Conservation (phyloP, 2,797 vertebrate genomes). For the Sternarchorhynchus goeldii region DNA sequence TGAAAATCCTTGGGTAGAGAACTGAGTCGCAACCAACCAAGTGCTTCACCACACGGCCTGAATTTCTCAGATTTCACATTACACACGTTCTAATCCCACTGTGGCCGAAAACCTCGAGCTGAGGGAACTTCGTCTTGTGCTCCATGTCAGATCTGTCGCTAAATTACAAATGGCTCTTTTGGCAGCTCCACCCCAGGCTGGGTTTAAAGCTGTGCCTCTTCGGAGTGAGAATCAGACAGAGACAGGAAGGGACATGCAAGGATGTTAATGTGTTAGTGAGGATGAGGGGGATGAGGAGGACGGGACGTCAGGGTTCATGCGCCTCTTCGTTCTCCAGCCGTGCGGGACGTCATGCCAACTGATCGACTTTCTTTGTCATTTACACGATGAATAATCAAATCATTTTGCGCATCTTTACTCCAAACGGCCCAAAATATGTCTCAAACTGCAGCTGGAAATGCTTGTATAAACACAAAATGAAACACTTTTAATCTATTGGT, state of each 20-base stretch:
- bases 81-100: not conserved
- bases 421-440: too few relatives aligned
- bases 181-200: not conserved
- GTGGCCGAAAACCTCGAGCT: not conserved
- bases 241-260: slow-evolving; percentile 58
- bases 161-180: not conserved
- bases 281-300: slow-evolving; percentile 57
- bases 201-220: too few relatives aligned
- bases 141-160: not conserved
- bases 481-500: not conserved
- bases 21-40: slow-evolving; percentile 23
- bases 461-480: too few relatives aligned
- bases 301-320: slow-evolving; percentile 48
- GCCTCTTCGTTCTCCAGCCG: not conserved
- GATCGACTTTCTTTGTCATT: not conserved
- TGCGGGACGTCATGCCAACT: not conserved
- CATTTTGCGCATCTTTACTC: too few relatives aligned
- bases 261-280: slow-evolving; percentile 72
- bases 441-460: too few relatives aligned
- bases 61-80: slow-evolving; percentile 21
- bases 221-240: slow-evolving; percentile 14
- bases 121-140: slow-evolving; percentile 1
- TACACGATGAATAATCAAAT: not conserved
- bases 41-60: slow-evolving; percentile 32
- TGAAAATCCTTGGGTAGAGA: slow-evolving; percentile 22